Base-by-base conservation (phyloP, 2,888 invertebrate genomes). In the Scaeva pyrastri region DNA sequence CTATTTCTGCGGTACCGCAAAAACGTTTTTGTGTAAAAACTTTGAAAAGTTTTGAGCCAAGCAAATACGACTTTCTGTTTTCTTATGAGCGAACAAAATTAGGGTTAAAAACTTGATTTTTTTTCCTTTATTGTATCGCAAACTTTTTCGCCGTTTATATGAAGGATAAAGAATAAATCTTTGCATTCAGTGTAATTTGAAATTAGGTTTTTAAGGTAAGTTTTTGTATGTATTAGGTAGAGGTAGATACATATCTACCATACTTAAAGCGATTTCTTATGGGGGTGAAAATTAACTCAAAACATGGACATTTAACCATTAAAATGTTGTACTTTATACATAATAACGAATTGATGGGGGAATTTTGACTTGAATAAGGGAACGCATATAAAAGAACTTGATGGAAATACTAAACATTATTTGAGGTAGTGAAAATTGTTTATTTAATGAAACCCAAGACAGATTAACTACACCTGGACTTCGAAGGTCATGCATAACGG, bases 11-110 rank as follows among this genome's bases (percentile, higher is more conserved):
- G 31, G 31, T 48, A 66, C 66, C 66, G 66, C 45, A 66, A 66
- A 66, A 66, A 66, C 66, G 66, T 66, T 66, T 31, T 66, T 66
- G 26, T 31, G 43, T 64, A 48, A 48, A 14, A 66, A 66, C 16
- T 36, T 66, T 66, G 48, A 66, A 66, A 66, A 66, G 66, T 66
- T 66, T 66, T 26, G 2, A n/a, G 14, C 19, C 41, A 31, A 41
- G 31, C 31, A 60, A 14, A 48, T 62, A 36, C 48, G 48, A 48
- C 36, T 26, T 60, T 60, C 55, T 16, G 36, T 19, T 26, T 60
- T 60, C 55, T 16, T 21, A 48, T 64, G 19, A 48, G 19, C 31
- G 48, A 66, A 66, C 48, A 66, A 66, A 66, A 66, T 66, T 66
- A 66, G 66, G 66, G 66, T 66, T 66, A 48, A 19, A 48, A 66